Evolutionary conservation across 2,113 vertebrate genomes (phyloP), one percentile per base, ranked within the genome.

Genomic region (Arvicanthis niloticus): DNA sequence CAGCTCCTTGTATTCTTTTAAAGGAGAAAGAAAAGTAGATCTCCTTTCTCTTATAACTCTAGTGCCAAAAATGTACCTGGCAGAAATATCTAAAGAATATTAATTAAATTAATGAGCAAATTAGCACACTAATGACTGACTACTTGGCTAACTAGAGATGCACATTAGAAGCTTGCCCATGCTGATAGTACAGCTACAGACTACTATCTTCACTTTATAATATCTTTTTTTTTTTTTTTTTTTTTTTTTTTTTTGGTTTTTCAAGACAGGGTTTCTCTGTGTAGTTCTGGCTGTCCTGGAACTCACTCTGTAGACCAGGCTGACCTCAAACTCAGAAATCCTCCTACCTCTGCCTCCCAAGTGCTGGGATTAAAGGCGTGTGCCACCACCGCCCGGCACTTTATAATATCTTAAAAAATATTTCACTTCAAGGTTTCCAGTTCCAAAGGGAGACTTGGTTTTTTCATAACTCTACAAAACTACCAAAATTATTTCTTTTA

Each of bases 121-220:
- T 82, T 45, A 92, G 53, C 37, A 87, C 4, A 73, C 82, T 85
- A 91, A 62, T 91, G 48, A 70, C n/a, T 80, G 72, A 78, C 40
- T 15, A 91, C n/a, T 31, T 80, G 22, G 45, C 75, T 93, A 84
- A 70, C n/a, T 90, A 92, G 56, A 91, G 75, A 88, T 51, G 29
- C 7, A 73, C 5, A 78, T 56, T 77, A 86, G 40, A 16, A 95
- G 93, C 26, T 60, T 93, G 1, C 40, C 42, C 24, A 40, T 29
- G 15, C 37, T 87, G 68, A 72, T 80, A 40, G 37, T 77, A 67
- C 6, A 53, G 5, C 88, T 78, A 84, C 21, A 84, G 60, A 73
- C 82, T 45, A 34, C 58, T 70, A 21, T 58, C 17, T 93, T 85
- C 9, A 73, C 53, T 90, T 82, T 42, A 24, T 24, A 67, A 2